These are phyloP conservation scores for Cettia cetti DNA, from an alignment of 2,113 vertebrate genomes.

Conservation along the genomic window DNA sequence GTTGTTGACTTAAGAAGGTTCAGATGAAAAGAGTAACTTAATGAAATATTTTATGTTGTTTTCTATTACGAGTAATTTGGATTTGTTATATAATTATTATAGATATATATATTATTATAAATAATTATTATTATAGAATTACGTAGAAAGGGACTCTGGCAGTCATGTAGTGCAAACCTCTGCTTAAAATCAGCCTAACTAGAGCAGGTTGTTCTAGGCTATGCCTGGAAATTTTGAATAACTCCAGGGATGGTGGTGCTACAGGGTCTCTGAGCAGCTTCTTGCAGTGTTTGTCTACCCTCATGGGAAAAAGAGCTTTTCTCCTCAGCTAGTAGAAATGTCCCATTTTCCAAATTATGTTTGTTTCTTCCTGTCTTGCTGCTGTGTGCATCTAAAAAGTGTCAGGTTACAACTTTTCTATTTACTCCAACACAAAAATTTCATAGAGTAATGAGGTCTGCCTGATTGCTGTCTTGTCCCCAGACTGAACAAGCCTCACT, in stretches of 20 bases:
- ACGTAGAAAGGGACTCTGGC: not conserved
- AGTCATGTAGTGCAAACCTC: not conserved
- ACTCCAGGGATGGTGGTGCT: not conserved
- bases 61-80: not conserved
- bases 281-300: not conserved
- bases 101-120: not conserved
- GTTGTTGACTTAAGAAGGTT: not conserved
- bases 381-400: not conserved
- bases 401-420: fast-evolving
- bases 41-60: not conserved
- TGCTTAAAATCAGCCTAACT: not conserved
- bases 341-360: not conserved
- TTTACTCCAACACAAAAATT: not conserved
- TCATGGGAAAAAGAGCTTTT: not conserved
- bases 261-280: not conserved
- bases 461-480: not conserved
- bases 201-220: not conserved
- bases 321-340: not conserved
- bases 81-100: not conserved
- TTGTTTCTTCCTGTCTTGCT: not conserved
- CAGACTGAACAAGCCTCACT: not conserved
- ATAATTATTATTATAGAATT: not conserved
- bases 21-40: not conserved
- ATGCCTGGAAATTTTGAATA: not conserved
- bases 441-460: not conserved